Percentiles rank a stretch among this genome's conserved stretches.
phyloP scores from a whole-genome alignment of 1,140 invertebrate genomes.

The Aphis gossypii region DNA sequence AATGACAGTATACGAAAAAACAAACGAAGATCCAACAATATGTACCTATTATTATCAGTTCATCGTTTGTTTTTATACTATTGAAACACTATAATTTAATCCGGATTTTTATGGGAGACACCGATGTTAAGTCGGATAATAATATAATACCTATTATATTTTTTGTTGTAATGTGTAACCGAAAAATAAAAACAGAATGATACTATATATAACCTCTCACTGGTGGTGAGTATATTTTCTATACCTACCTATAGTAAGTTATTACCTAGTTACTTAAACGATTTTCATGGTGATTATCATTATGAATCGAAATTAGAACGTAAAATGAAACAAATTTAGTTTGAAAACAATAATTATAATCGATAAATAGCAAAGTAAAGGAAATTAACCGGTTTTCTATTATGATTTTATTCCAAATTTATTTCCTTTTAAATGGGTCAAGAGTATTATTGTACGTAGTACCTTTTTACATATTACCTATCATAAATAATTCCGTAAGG shows the following conservation, averaged over 20 bases:
- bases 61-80: neutral
- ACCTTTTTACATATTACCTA: no score
- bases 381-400: neutral
- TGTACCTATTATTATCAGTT: neutral
- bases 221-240: neutral
- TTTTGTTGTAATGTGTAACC: neutral
- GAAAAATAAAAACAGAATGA: neutral
- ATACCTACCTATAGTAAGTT: neutral
- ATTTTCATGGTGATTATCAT: neutral
- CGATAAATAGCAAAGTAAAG: neutral
- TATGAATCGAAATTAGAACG: neutral
- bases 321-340: neutral
- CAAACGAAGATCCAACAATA: neutral
- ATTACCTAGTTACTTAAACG: neutral
- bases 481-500: neutral
- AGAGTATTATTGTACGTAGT: neutral
- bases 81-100: neutral
- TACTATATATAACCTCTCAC: neutral
- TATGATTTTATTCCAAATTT: neutral
- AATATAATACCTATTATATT: neutral
- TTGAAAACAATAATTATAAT: neutral
- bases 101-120: neutral
- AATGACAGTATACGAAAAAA: neutral
- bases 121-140: slow-evolving; percentile 1
- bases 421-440: neutral